Evolutionary conservation across 2,888 invertebrate genomes (phyloP).

Genomic region (Periphyllus acericola): DNA sequence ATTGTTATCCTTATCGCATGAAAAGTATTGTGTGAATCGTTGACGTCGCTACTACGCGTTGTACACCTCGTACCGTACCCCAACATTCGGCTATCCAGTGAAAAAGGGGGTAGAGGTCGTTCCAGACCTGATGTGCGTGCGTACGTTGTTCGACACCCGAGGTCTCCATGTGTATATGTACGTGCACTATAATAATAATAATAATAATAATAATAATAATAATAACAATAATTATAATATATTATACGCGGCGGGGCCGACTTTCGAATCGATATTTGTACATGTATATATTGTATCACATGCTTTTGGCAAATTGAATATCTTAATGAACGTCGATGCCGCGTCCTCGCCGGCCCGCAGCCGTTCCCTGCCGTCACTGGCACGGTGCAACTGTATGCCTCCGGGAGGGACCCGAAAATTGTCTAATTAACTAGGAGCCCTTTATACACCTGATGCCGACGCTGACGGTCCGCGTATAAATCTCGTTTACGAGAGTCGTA

Average conservation of each 20-base stretch:
- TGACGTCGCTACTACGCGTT: neutral
- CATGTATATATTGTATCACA: neutral
- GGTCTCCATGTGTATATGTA: neutral
- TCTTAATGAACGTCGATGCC: conserved; percentile 34
- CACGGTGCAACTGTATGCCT: neutral
- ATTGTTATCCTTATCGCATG: neutral
- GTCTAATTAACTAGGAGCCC: conserved; percentile 47
- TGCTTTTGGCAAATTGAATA: conserved; percentile 47
- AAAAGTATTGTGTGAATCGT: conserved; percentile 1
- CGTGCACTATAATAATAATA: neutral
- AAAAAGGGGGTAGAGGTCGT: neutral
- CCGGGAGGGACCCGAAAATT: conserved; percentile 15
- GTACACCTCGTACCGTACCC: neutral
- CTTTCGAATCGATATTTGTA: neutral
- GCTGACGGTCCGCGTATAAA: conserved; percentile 29
- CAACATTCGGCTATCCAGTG: no score
- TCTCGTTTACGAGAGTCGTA: conserved; percentile 23
- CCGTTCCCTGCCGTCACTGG: neutral
- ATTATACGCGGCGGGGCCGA: neutral
- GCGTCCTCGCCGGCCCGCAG: neutral
- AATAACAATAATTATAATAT: neutral
- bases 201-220: neutral
- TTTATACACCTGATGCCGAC: conserved; percentile 47
- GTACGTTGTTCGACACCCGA: neutral
- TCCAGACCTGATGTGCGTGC: neutral